These are phyloP conservation scores for Myopa tessellatipennis DNA, from an alignment of 2,888 invertebrate species.

Conservation along the genomic window DNA sequence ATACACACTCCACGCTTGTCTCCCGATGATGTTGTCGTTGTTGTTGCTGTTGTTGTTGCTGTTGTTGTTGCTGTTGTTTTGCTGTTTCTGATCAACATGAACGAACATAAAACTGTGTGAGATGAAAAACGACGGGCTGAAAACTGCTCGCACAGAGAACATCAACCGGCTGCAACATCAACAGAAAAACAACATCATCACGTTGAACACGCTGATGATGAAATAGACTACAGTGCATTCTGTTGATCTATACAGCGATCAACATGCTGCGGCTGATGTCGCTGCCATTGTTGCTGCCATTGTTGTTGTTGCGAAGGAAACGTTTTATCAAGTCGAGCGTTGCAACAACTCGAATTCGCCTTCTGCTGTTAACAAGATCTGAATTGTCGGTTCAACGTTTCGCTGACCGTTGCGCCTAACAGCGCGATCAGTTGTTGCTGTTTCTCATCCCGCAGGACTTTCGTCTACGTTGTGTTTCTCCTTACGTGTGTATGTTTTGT, in stretches of 20 bases:
- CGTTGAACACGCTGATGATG: slow-evolving; percentile 30
- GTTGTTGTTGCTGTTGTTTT: not conserved
- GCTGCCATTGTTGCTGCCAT: not conserved
- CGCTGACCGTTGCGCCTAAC: slow-evolving; percentile 1
- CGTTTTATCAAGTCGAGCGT: slow-evolving; percentile 12
- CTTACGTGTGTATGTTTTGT: too few relatives aligned
- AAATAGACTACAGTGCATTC: slow-evolving; percentile 12
- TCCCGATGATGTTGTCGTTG: slow-evolving; percentile 3
- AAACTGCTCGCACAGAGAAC: slow-evolving; percentile 4
- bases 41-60: slow-evolving; percentile 3
- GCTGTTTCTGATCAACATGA: slow-evolving; percentile 26
- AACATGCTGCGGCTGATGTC: not conserved
- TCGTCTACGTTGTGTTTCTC: not conserved
- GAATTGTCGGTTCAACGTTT: slow-evolving; percentile 24
- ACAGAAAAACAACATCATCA: not conserved
- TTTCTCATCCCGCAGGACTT: not conserved
- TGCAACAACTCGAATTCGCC: slow-evolving; percentile 16
- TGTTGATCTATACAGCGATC: slow-evolving; percentile 21
- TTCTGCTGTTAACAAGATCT: slow-evolving; percentile 35
- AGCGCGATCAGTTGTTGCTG: not conserved
- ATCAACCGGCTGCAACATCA: slow-evolving; percentile 4
- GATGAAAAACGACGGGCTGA: slow-evolving; percentile 27
- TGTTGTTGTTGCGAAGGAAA: slow-evolving; percentile 11
- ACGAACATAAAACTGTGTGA: slow-evolving; percentile 31
- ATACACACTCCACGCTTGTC: slow-evolving; percentile 15